Base-by-base conservation (phyloP, 2,113 vertebrate genomes). In the Bettongia penicillata region DNA sequence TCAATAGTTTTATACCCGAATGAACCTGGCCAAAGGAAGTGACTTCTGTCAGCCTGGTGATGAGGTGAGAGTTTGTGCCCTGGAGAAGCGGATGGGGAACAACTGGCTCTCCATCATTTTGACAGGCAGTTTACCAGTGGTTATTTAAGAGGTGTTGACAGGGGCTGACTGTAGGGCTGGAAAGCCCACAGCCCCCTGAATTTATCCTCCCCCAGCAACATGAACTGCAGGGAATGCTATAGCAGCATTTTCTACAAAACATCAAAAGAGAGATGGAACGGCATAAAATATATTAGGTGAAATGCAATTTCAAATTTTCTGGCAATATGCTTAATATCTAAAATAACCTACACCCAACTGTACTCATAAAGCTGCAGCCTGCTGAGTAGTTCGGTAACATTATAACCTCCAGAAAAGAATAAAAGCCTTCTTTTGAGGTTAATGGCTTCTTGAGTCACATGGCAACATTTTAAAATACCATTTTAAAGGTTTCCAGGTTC, bases 261-360 rank as follows among this genome's bases (percentile, higher is more conserved):
- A 98, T 53, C 98, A 96, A 98, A 96, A 96, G 98, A 97, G 97
- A 95, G 55, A 97, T 91, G 96, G 96, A 97, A 52, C 93, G 91
- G 93, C 97, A 97, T 98, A 94, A 98, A 98, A 98, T 97, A 98
- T 96, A 95, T 94, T 97, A 96, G 91, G 97, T 97, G 97, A 98
- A 98, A 98, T 97, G 97, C 93, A 98, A 94, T 98, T 98, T 98
- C 97, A 84, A 93, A 97, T 96, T 97, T 98, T 98, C 97, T 95
- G 93, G 97, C 97, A 97, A 94, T 95, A 95, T 95, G 97, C 98
- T 97, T 98, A 96, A 97, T 96, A 91, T 95, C 96, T 97, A 98
- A 98, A 98, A 97, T 97, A 95, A 95, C 94, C 94, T 97, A 96
- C 94, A 95, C 95, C 93, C 97, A 61, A 93, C 94, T 95, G 57